Evolutionary conservation across 2,888 invertebrate species (phyloP), one percentile per base, ranked within the genome.

Genomic region (Aporophyla lueneburgensis): DNA sequence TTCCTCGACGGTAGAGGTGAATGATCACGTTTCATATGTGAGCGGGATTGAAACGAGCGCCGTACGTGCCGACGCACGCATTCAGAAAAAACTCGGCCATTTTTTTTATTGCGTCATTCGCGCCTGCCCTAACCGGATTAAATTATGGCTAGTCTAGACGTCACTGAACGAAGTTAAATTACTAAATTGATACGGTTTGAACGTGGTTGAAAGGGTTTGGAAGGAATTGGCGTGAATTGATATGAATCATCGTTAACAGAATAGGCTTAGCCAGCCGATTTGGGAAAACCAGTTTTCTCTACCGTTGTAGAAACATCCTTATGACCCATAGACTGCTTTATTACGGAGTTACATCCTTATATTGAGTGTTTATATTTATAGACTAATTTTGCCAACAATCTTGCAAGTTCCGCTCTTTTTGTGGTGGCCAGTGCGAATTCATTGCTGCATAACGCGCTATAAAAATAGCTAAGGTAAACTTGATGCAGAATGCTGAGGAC

Each of bases 11-110:
- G 90, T 84, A 86, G 88, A 86, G 88, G 91, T 92, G 93, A 94
- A 94, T 93, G 93, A 95, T 95, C 96, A 96, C 96, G 96, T 95
- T 93, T 91, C 92, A 92, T 92, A 92, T 92, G 91, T 92, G 89
- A 89, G 92, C 89, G 87, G 91, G 93, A 93, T 94, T 93, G 93
- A 92, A 94, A 91, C 90, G 92, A 89, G 91, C 89, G 74, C 83
- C 80, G 92, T 86, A 94, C 95, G 95, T 94, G 94, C 89, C 90
- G 85, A 89, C 92, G 91, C 90, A 91, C 91, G 91, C 89, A 91
- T 93, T 92, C 90, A 88, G 92, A 93, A 93, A 93, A 92, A 86
- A 77, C 21, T 40, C 71, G 70, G 81, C 65, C 78, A 84, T 90
- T 92, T 92, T 92, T 91, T 89, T 86, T 83, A 85, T 86, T 88